Base-by-base conservation (phyloP, 2,113 vertebrate genomes). In the Petroica traversi region DNA sequence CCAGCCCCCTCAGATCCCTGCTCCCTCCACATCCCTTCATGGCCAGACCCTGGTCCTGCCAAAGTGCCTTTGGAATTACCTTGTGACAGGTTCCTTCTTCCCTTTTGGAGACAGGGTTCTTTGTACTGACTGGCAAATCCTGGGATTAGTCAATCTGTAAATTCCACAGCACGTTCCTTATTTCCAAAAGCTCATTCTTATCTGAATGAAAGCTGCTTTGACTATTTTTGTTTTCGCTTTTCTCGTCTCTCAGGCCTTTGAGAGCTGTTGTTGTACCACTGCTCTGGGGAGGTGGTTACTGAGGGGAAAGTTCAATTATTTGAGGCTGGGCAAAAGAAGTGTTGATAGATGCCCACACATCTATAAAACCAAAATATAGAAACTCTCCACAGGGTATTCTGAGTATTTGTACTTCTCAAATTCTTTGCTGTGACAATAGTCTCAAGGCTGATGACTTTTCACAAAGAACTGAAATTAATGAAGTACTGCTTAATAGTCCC, bases 401-500 rank as follows among this genome's bases (percentile, higher is more conserved):
- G 38, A 74, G 73, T 71, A 52, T 76, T 58, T 78, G n/a, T 29
- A 69, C 59, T 76, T 73, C 63, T 69, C n/a, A 75, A 78, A 85
- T 45, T 58, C 84, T 69, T 88, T 66, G 43, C 78, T 85, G 61
- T 40, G 78, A 63, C 67, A 90, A 31, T 13, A 92, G 74, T 81
- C 54, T 89, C 46, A 72, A 91, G 49, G 79, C 31, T 74, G 75
- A 58, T 63, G 79, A 75, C 75, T 94, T 91, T 55, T 88, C 71
- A 73, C 69, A 95, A 91, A 90, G 52, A 77, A 41, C n/a, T 41
- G 31, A 83, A 95, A 93, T 91, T 84, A 85, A 93, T 71, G 58
- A 91, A 87, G 41, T 51, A 41, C 46, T 78, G 48, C 41, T 83
- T 64, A 86, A 31, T 20, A 41, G 36, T 82, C 36, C 40, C 52